phyloP scores from a whole-genome alignment of 2,888 invertebrate species.

The Megastigmus dorsalis region DNA sequence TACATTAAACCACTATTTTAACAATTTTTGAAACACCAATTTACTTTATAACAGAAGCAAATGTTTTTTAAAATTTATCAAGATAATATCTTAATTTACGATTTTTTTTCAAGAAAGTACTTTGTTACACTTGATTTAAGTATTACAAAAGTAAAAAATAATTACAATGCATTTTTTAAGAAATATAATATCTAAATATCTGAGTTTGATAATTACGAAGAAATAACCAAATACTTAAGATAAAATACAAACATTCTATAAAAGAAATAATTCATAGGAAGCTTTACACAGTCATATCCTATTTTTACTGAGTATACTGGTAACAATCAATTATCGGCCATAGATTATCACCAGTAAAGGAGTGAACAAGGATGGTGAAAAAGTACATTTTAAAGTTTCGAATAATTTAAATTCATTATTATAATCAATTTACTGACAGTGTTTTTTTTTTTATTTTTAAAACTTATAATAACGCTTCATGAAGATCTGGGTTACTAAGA shows the following conservation, averaged over 20 bases:
- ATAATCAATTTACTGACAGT: slow-evolving; percentile 63
- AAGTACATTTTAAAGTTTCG: slow-evolving; percentile 47
- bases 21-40: too few species aligned
- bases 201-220: background rate
- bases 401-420: slow-evolving; percentile 56
- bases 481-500: slow-evolving; percentile 63
- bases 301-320: slow-evolving; percentile 13
- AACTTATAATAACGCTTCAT: slow-evolving; percentile 64
- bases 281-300: slow-evolving; percentile 22
- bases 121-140: slow-evolving; percentile 20
- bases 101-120: background rate
- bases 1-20: too few species aligned
- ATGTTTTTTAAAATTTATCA: too few species aligned
- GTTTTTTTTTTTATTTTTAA: slow-evolving; percentile 59
- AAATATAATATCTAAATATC: slow-evolving; percentile 22
- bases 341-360: slow-evolving; percentile 24
- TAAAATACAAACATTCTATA: background rate
- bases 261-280: slow-evolving; percentile 18
- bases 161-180: slow-evolving; percentile 20
- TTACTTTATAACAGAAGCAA: too few species aligned
- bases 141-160: slow-evolving; percentile 41
- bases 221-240: slow-evolving; percentile 11
- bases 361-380: slow-evolving; percentile 49
- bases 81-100: too few species aligned
- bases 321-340: background rate